Percentiles rank a stretch among this genome's conserved stretches.
phyloP scores from a whole-genome alignment of 2,113 vertebrate genomes.

The Mirounga angustirostris region DNA sequence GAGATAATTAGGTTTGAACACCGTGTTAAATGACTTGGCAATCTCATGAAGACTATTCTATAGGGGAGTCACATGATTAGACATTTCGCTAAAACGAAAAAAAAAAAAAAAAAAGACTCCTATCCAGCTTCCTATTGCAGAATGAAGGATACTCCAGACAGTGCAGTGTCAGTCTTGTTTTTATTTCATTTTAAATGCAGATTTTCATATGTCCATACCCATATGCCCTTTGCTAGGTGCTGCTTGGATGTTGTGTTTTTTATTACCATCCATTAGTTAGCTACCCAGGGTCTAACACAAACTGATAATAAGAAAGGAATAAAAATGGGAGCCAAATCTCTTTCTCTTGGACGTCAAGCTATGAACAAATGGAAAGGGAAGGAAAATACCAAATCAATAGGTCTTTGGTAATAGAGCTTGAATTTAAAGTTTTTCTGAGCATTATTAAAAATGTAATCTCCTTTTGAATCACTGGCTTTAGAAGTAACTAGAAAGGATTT shows the following conservation, averaged over 20 bases:
- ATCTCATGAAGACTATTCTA: neutral
- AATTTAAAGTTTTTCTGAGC: slow-evolving; percentile 23
- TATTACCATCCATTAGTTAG: neutral
- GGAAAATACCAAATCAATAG: neutral
- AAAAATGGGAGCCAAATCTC: neutral
- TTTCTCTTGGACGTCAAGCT: neutral
- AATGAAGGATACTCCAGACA: neutral
- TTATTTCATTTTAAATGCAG: neutral
- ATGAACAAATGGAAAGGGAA: neutral
- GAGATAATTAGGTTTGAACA: neutral
- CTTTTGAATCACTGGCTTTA: slow-evolving; percentile 20
- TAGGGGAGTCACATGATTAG: neutral
- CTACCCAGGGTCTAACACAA: neutral
- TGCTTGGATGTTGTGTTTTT: neutral
- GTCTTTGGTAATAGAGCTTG: neutral
- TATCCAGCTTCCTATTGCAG: neutral
- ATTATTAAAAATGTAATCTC: neutral
- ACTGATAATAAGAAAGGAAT: slow-evolving; percentile 11
- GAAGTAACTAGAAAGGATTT: neutral
- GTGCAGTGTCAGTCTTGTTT: neutral
- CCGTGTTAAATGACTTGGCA: neutral
- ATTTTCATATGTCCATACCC: neutral
- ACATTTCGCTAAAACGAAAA: neutral
- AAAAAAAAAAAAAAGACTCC: neutral
- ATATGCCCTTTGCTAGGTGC: neutral